A percentile compares a stretch with the other conserved stretches of the same genome.
These are phyloP conservation scores for Drepana arcuata DNA, from an alignment of 1,140 invertebrate genomes.

Conservation along the genomic window DNA sequence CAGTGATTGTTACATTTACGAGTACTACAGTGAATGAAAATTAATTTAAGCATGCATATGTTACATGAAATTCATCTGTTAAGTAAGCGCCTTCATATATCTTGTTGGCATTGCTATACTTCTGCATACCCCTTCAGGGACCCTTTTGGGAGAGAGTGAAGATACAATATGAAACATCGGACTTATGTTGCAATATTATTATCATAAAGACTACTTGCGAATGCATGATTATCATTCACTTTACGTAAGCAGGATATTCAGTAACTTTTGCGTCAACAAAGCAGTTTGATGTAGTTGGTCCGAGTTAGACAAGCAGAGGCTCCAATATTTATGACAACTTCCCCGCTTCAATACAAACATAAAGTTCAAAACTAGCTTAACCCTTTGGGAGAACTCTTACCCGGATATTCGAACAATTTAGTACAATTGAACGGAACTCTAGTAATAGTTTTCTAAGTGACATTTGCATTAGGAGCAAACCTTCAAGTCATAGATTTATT, in stretches of 20 bases:
- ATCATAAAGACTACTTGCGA: conserved; percentile 18
- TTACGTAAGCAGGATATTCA: conserved; percentile 29
- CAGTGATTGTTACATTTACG: too few species aligned
- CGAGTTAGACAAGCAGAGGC: conserved; percentile 32
- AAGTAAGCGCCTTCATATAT: too few species aligned
- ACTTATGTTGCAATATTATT: conserved; percentile 6
- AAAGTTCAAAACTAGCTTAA: conserved; percentile 38
- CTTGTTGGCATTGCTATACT: too few species aligned
- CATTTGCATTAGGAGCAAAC: conserved; percentile 1
- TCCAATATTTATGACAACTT: conserved; percentile 45
- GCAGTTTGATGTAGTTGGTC: conserved; percentile 36
- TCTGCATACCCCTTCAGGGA: too few species aligned
- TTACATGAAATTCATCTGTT: too few species aligned
- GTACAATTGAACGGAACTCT: conserved; percentile 26
- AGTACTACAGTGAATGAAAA: too few species aligned
- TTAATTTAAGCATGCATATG: too few species aligned
- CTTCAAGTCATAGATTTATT: too few species aligned
- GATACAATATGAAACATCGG: too few species aligned
- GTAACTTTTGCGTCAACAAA: conserved; percentile 35
- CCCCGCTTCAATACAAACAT: conserved; percentile 34
- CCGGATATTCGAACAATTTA: conserved; percentile 32
- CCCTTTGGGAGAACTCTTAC: conserved; percentile 33
- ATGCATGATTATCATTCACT: conserved; percentile 23
- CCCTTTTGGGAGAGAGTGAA: too few species aligned
- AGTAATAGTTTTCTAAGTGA: conserved; percentile 14